Evolutionary conservation across 2,888 invertebrate species (phyloP), one percentile per base, ranked within the genome.

Genomic region (Phengaris arion): DNA sequence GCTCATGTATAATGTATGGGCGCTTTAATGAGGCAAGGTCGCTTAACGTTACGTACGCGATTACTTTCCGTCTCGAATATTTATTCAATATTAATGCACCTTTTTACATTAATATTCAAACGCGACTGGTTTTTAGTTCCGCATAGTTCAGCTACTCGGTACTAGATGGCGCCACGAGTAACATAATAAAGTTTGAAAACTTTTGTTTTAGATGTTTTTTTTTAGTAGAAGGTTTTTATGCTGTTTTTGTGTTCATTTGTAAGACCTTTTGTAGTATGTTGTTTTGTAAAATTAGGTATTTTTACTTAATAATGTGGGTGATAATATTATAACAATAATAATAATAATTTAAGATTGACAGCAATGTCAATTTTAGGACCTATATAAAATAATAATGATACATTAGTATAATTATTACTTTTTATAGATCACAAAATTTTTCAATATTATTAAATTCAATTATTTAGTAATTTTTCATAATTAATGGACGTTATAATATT

Each of bases 21-120:
- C 80, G 89, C 87, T 88, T 90, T 91, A 91, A 92, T 91, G 89
- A 90, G 86, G 86, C 92, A 92, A 92, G 92, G 91, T 91, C 92
- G 88, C 87, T 86, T 88, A 87, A 85, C 81, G 82, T 81, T 84
- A 72, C 72, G 35, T 54, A 54, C 46, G 46, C 69, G 69, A 72
- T 72, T 52, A 72, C 72, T 72, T 72, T 72, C 72, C 81, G 72
- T 72, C 54, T 72, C 72, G 52, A 12, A 72, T 72, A 72, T 72
- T 72, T 72, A 72, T 72, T 54, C 70, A 69, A 48, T 69, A 69
- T 69, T 69, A 69, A 69, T 69, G 69, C 69, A 48, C n/a, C 46
- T 69, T 69, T 69, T 69, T 69, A 48, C 48, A 64, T 64, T 64
- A n/a, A 6, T 52, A 69, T 35, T 46, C 35, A 8, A 15, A 69